Evolutionary conservation across 2,888 invertebrate species (phyloP).

Genomic region (Magallana nippona): DNA sequence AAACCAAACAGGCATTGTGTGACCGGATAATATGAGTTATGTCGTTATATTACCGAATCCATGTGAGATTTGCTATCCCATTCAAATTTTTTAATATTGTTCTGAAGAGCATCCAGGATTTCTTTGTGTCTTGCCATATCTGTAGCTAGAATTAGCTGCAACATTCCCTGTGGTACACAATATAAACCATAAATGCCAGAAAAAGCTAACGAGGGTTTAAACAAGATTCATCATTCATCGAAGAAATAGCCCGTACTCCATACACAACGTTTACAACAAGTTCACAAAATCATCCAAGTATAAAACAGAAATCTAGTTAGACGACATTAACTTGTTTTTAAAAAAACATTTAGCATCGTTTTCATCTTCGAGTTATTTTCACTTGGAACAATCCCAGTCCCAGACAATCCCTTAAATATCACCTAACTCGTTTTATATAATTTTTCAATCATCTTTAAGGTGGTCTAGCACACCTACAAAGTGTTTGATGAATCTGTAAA

Average conservation of each 20-base stretch:
- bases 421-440: too few species aligned
- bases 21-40: neutral
- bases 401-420: too few species aligned
- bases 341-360: too few species aligned
- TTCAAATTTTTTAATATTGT: conserved; percentile 75
- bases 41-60: conserved; percentile 67
- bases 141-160: conserved; percentile 79
- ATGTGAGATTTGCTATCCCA: conserved; percentile 74
- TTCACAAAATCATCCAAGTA: neutral
- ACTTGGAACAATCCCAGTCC: too few species aligned
- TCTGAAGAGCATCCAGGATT: conserved; percentile 78
- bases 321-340: too few species aligned
- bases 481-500: too few species aligned
- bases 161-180: conserved; percentile 72
- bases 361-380: too few species aligned
- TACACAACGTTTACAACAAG: neutral
- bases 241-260: neutral
- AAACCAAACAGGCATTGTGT: neutral
- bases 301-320: too few species aligned
- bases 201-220: conserved; percentile 13
- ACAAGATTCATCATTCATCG: neutral
- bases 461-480: too few species aligned
- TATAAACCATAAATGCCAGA: conserved; percentile 15
- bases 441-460: too few species aligned
- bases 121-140: conserved; percentile 80